These are phyloP conservation scores for Labia minor DNA, from an alignment of 2,888 invertebrate genomes.

Conservation along the genomic window DNA sequence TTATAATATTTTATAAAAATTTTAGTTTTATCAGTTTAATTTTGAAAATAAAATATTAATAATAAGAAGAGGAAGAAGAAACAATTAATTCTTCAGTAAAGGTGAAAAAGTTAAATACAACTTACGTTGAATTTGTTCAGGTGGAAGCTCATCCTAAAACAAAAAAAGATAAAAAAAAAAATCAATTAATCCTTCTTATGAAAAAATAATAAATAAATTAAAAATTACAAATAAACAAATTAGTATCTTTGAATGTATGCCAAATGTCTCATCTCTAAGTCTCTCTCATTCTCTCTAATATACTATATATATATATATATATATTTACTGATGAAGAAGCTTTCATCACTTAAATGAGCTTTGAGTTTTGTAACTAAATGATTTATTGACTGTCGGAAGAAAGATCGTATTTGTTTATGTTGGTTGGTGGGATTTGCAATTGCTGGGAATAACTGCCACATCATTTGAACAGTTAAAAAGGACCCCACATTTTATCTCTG, in stretches of 20 bases:
- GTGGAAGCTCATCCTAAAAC: constrained; percentile 18
- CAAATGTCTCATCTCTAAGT: neutral
- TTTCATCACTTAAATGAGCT: neutral
- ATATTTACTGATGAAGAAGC: too few species aligned
- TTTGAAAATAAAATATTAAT: too few species aligned
- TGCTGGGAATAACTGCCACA: neutral
- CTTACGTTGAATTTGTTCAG: constrained; percentile 18
- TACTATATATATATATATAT: too few species aligned
- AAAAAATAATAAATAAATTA: neutral
- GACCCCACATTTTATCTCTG: neutral
- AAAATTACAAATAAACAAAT: neutral
- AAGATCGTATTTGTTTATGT: neutral
- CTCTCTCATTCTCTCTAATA: too few species aligned
- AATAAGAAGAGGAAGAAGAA: too few species aligned
- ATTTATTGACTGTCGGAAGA: neutral
- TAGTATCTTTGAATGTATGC: too few species aligned
- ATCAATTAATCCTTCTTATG: neutral
- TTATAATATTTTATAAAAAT: too few species aligned
- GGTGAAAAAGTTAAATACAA: too few species aligned
- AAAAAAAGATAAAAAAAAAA: neutral
- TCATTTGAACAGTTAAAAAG: neutral
- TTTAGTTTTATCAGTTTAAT: too few species aligned
- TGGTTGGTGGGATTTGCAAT: neutral
- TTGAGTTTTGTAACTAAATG: neutral
- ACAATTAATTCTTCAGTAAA: too few species aligned